Conservation (phyloP, 2,888 invertebrate genomes). For the Eilema sororculum region DNA sequence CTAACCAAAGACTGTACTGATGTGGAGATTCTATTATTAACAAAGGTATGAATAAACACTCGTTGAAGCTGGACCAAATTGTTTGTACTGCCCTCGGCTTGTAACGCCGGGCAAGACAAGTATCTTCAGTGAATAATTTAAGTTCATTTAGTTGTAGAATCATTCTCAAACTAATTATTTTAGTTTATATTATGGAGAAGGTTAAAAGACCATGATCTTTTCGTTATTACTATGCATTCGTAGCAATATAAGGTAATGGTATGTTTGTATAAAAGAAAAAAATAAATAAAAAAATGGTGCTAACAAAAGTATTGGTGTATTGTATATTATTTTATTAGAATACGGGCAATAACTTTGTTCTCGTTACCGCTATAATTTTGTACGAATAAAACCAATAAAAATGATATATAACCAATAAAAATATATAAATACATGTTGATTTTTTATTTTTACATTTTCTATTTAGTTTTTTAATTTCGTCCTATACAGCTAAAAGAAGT, state of each 20-base stretch:
- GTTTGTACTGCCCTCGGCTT: slow-evolving; percentile 36
- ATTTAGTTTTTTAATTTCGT: too few species aligned
- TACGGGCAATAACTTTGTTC: slow-evolving; percentile 76
- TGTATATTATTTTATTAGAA: slow-evolving; percentile 74
- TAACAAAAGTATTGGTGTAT: slow-evolving; percentile 83
- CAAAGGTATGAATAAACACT: slow-evolving; percentile 57
- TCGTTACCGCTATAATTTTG: slow-evolving; percentile 80
- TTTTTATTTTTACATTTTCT: slow-evolving; percentile 47
- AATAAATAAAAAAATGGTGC: slow-evolving; percentile 79
- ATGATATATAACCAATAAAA: slow-evolving; percentile 78
- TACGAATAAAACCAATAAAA: slow-evolving; percentile 75
- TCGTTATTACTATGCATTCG: slow-evolving; percentile 76
- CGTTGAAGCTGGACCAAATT: slow-evolving; percentile 84
- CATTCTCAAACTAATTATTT: slow-evolving; percentile 71
- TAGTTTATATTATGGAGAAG: slow-evolving; percentile 66
- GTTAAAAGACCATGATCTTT: slow-evolving; percentile 78
- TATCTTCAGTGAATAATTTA: slow-evolving; percentile 60
- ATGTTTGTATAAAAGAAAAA: slow-evolving; percentile 77
- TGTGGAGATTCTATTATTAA: slow-evolving; percentile 71
- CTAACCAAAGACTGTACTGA: slow-evolving; percentile 85
- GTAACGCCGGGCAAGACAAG: neutral
- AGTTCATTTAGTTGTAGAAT: slow-evolving; percentile 69
- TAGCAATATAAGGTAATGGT: slow-evolving; percentile 80
- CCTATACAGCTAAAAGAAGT: too few species aligned
- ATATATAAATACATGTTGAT: slow-evolving; percentile 60